These are phyloP conservation scores for Dendrocincla fuliginosa DNA, from an alignment of 2,797 vertebrate genomes.

Conservation along the genomic window DNA sequence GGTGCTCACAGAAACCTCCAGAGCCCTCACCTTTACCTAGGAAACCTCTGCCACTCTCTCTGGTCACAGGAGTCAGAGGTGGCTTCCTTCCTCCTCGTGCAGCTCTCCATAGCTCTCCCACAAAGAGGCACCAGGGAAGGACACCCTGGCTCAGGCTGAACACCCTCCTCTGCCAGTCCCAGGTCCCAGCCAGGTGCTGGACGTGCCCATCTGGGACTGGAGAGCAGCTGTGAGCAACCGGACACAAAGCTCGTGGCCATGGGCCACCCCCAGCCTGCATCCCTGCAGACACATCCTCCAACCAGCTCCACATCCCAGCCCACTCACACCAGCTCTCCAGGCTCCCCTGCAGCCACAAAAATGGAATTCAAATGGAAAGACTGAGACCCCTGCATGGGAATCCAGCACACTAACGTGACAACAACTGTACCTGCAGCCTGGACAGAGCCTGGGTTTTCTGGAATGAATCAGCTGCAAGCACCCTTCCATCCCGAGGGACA, in stretches of 20 bases:
- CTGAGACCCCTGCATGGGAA: neutral
- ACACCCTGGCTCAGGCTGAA: neutral
- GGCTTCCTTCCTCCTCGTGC: neutral
- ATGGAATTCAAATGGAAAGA: neutral
- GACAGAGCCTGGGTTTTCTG: neutral
- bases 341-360: neutral
- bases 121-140: neutral
- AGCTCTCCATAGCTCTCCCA: neutral
- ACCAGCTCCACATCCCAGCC: neutral
- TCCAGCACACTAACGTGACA: neutral
- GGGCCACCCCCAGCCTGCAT: neutral
- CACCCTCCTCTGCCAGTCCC: accelerated
- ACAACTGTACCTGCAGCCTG: neutral
- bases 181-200: neutral
- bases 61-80: neutral
- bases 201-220: neutral
- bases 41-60: neutral
- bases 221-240: neutral
- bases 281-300: accelerated
- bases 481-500: neutral
- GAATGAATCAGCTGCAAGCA: neutral
- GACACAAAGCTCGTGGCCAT: neutral
- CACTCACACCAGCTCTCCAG: neutral
- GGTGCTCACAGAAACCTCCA: neutral
- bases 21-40: neutral